Evolutionary conservation across 1,140 invertebrate species (phyloP).

Genomic region (Drosophila biarmipes): DNA sequence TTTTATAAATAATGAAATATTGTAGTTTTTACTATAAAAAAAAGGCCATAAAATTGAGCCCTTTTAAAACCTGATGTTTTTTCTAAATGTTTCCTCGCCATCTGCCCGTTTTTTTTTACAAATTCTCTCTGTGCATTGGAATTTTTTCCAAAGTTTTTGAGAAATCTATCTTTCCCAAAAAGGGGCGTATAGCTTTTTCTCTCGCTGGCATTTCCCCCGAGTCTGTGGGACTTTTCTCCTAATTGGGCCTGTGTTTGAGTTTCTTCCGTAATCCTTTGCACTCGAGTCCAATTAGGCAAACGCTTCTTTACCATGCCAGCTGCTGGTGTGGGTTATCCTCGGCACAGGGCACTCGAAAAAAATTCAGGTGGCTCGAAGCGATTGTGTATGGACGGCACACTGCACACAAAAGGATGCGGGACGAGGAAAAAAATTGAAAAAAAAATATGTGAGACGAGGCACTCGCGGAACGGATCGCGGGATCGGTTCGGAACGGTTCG

Average conservation of each 20-base stretch:
- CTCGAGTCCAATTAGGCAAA: constrained; percentile 52
- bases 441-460: neutral
- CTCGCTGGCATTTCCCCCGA: neutral
- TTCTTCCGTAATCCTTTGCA: constrained; percentile 37
- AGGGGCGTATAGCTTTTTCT: constrained; percentile 1
- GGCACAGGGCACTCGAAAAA: constrained; percentile 40
- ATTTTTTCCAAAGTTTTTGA: neutral
- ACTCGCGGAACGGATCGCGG: constrained; percentile 28
- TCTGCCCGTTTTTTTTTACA: no score
- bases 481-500: constrained; percentile 5
- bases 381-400: neutral
- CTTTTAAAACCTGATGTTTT: no score
- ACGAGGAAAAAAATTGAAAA: constrained; percentile 13
- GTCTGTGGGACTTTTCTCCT: neutral
- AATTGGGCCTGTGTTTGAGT: constrained; percentile 19
- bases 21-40: no score
- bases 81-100: no score
- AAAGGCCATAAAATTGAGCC: no score
- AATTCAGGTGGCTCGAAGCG: neutral
- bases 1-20: no score
- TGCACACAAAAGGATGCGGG: constrained; percentile 19
- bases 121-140: neutral
- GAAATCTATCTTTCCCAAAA: neutral
- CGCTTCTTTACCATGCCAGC: constrained; percentile 49
- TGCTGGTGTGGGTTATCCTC: constrained; percentile 38